These are phyloP conservation scores for Sebastes nivosus DNA, from an alignment of 2,797 vertebrate species.

Conservation along the genomic window DNA sequence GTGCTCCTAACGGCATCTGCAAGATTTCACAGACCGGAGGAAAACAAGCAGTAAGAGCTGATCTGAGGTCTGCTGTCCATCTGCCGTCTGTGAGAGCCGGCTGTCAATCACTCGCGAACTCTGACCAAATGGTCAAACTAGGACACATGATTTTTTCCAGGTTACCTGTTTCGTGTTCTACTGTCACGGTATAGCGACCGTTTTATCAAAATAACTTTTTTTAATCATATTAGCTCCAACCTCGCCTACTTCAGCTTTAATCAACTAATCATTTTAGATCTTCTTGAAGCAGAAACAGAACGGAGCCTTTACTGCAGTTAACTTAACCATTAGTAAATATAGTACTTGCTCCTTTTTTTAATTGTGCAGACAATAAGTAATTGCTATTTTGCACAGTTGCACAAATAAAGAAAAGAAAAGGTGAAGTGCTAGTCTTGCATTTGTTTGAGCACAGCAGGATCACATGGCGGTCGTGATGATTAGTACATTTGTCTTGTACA, in stretches of 20 bases:
- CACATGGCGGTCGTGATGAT: slow-evolving; percentile 17
- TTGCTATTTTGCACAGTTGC: neutral
- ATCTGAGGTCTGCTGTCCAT: too few species aligned
- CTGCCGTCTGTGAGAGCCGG: too few species aligned
- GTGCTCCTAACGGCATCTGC: too few species aligned
- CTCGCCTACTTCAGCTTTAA: neutral
- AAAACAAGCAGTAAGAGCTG: too few species aligned
- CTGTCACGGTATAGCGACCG: too few species aligned
- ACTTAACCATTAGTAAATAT: neutral
- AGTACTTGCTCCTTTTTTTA: neutral
- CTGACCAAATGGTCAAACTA: too few species aligned
- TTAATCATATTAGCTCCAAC: too few species aligned
- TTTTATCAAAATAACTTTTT: too few species aligned
- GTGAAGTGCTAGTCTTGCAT: neutral
- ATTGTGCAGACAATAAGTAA: neutral
- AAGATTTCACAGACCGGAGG: too few species aligned
- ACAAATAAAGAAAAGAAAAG: neutral
- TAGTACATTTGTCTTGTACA: slow-evolving; percentile 19
- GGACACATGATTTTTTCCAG: too few species aligned
- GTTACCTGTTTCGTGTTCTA: too few species aligned
- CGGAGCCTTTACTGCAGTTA: neutral
- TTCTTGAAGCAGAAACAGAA: neutral
- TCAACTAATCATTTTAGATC: neutral
- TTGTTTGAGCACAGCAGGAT: neutral
- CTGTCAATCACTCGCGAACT: too few species aligned